Percentiles rank a stretch among this genome's conserved stretches.
phyloP scores from a whole-genome alignment of 2,888 invertebrate species.

The Magallana nippona region DNA sequence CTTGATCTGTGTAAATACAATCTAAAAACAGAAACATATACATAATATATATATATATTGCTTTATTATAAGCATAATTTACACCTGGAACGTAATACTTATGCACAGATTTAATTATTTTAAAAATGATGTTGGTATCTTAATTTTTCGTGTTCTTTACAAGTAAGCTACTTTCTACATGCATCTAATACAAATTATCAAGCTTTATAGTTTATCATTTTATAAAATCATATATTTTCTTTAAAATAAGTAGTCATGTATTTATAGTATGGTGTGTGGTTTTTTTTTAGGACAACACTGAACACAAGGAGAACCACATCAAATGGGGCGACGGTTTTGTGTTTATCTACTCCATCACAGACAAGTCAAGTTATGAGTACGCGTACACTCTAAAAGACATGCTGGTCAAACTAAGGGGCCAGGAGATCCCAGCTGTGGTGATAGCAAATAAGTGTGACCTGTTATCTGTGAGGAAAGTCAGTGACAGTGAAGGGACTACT shows the following conservation, averaged over 20 bases:
- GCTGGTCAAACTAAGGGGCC: slow-evolving; percentile 59
- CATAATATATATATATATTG: too few relatives aligned
- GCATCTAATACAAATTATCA: too few relatives aligned
- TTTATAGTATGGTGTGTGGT: not conserved
- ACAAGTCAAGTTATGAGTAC: slow-evolving; percentile 91
- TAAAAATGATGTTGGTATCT: too few relatives aligned
- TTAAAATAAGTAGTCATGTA: not conserved
- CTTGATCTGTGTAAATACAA: too few relatives aligned
- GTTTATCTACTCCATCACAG: slow-evolving; percentile 94
- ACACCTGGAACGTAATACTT: too few relatives aligned
- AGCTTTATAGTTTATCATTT: too few relatives aligned
- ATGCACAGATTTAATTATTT: too few relatives aligned
- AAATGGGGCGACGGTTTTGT: slow-evolving; percentile 95
- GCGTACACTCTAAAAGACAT: slow-evolving; percentile 84
- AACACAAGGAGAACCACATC: slow-evolving; percentile 80
- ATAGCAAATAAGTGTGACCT: slow-evolving; percentile 76
- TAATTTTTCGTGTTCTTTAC: too few relatives aligned
- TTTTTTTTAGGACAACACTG: slow-evolving; percentile 42
- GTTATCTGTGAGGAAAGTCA: slow-evolving; percentile 67
- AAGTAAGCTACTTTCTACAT: too few relatives aligned
- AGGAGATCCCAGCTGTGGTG: slow-evolving; percentile 67
- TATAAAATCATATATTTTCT: too few relatives aligned
- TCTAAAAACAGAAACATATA: too few relatives aligned
- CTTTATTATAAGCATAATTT: too few relatives aligned
- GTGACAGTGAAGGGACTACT: slow-evolving; percentile 67